Conservation (phyloP, 2,113 vertebrate species). For the Rutilus rutilus region DNA sequence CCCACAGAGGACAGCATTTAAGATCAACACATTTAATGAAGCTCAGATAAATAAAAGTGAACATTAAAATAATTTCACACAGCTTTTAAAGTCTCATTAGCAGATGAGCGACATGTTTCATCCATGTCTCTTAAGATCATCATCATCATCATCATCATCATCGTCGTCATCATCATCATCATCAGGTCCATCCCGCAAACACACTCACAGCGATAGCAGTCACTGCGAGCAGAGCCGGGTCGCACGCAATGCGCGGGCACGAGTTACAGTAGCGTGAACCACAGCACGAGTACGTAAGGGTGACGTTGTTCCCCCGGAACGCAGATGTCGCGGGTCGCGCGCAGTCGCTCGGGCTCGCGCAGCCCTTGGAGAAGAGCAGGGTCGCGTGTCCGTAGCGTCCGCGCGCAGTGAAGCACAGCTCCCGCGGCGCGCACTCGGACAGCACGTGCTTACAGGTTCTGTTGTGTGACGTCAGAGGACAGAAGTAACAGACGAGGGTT, state of each 20-base stretch:
- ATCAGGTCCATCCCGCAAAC: neutral
- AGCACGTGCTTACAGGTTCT: conserved; percentile 45
- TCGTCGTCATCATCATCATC: too few species aligned
- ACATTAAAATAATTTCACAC: neutral
- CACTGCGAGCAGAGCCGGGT: neutral
- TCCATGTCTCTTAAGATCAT: neutral
- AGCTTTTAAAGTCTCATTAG: neutral
- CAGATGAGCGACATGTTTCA: neutral
- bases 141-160: too few species aligned
- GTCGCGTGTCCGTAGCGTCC: conserved; percentile 67
- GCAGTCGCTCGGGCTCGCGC: conserved; percentile 61
- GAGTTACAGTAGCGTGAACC: conserved; percentile 69
- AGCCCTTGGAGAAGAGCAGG: conserved; percentile 66
- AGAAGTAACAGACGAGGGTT: conserved; percentile 71
- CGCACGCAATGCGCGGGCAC: neutral
- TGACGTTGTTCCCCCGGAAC: conserved; percentile 60
- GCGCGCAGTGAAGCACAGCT: conserved; percentile 67
- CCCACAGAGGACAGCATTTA: too few species aligned
- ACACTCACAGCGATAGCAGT: neutral
- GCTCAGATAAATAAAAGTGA: neutral
- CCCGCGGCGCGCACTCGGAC: conserved; percentile 65
- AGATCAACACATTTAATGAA: neutral
- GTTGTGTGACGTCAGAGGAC: conserved; percentile 58
- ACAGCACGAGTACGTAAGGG: conserved; percentile 72
- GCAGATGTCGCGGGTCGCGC: neutral